These are phyloP conservation scores for Phytoseiulus persimilis DNA, from an alignment of 2,888 invertebrate genomes.

Conservation along the genomic window DNA sequence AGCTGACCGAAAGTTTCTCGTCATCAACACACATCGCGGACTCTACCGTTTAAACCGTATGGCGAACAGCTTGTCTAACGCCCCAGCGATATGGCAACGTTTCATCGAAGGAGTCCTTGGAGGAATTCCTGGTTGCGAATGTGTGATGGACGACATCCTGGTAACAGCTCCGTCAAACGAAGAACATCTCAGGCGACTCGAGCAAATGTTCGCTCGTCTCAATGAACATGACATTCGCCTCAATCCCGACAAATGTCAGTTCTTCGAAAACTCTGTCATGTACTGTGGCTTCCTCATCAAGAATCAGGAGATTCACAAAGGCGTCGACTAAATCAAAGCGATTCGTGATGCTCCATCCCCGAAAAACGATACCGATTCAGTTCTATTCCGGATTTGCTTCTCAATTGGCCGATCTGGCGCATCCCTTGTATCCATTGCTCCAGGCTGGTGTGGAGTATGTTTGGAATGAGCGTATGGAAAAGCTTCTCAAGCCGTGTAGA, in stretches of 20 bases:
- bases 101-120: too few species aligned
- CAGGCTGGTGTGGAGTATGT: not conserved
- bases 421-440: slow-evolving; percentile 26
- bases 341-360: slow-evolving; percentile 22
- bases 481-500: not conserved
- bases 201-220: not conserved
- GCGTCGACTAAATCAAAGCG: not conserved
- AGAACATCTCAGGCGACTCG: not conserved
- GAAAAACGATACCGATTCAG: slow-evolving; percentile 13
- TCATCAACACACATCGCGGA: too few species aligned
- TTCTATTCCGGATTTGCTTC: slow-evolving; percentile 22
- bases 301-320: not conserved
- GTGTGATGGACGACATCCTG: not conserved
- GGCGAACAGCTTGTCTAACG: too few species aligned
- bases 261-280: not conserved
- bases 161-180: not conserved
- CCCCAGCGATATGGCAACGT: too few species aligned
- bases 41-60: too few species aligned
- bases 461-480: not conserved
- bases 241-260: not conserved
- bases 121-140: not conserved
- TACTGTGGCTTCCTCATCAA: not conserved
- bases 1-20: too few species aligned
- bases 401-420: slow-evolving; percentile 17
- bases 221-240: not conserved